Percentiles rank a stretch among this genome's conserved stretches.
Conservation (phyloP, 2,888 invertebrate genomes). For the Rhamnusium bicolor region DNA sequence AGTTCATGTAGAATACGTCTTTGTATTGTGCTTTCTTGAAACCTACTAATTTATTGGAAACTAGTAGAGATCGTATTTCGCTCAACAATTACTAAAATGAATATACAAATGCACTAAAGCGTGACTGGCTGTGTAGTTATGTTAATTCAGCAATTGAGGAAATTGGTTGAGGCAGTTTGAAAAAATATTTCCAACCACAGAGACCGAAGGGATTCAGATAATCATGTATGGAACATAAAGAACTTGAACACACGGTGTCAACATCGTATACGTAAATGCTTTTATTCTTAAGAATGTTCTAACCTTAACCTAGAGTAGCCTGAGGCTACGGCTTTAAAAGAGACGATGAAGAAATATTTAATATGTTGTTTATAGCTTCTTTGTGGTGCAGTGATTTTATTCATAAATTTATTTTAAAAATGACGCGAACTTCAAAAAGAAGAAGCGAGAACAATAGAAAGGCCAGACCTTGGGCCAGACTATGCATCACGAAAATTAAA, state of each 20-base stretch:
- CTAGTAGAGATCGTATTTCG: conserved; percentile 7
- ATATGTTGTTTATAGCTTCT: too few species aligned
- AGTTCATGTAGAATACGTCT: neutral
- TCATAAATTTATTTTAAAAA: too few species aligned
- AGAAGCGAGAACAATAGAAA: too few species aligned
- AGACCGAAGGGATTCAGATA: neutral
- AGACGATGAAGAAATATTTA: neutral
- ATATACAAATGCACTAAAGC: conserved; percentile 15
- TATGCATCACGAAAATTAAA: too few species aligned
- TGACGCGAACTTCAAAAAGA: too few species aligned
- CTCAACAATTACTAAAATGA: conserved; percentile 22
- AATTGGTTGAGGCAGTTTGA: conserved; percentile 8
- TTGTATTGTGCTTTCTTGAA: neutral
- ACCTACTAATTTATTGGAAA: conserved; percentile 12
- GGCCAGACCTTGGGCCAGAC: too few species aligned
- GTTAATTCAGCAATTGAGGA: conserved; percentile 20
- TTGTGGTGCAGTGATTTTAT: too few species aligned
- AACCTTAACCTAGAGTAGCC: neutral
- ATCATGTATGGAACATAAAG: neutral
- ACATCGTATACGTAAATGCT: neutral
- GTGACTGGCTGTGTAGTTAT: conserved; percentile 19
- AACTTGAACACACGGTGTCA: neutral
- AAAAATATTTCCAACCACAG: neutral
- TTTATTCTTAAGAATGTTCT: neutral
- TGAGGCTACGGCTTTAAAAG: neutral